Evolutionary conservation across 1,140 invertebrate genomes (phyloP).

Genomic region (Brachionus calyciflorus): DNA sequence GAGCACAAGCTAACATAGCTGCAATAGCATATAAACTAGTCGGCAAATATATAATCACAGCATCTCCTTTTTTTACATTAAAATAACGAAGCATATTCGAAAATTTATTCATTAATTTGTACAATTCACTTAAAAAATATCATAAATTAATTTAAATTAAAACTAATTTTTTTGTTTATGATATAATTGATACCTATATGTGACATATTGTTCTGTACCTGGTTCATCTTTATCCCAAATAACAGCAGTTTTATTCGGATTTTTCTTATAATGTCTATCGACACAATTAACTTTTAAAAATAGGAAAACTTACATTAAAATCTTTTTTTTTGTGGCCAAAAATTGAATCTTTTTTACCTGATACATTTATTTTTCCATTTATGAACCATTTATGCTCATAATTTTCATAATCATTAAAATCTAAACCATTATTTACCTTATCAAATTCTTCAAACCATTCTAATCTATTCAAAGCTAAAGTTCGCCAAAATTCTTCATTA

Average conservation of each 20-base stretch:
- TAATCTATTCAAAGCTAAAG: conserved; percentile 58
- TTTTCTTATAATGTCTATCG: conserved; percentile 60
- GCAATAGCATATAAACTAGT: conserved; percentile 61
- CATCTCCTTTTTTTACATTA: conserved; percentile 63
- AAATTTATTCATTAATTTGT: conserved; percentile 59
- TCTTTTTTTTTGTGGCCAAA: conserved; percentile 21
- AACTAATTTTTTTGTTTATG: not conserved
- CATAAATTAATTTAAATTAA: not conserved
- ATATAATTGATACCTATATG: conserved; percentile 62
- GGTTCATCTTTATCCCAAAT: conserved; percentile 66
- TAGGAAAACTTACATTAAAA: conserved; percentile 25
- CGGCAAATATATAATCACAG: conserved; percentile 65
- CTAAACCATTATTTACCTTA: conserved; percentile 58
- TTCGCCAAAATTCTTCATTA: conserved; percentile 63
- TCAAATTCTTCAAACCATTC: conserved; percentile 61
- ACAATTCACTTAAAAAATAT: conserved; percentile 53
- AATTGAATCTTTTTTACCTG: conserved; percentile 55
- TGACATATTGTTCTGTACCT: conserved; percentile 58
- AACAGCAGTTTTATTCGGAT: conserved; percentile 61
- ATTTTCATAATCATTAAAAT: conserved; percentile 55
- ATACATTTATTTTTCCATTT: conserved; percentile 63
- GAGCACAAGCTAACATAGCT: conserved; percentile 63
- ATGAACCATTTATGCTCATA: conserved; percentile 55
- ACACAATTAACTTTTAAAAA: conserved; percentile 63
- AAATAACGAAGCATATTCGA: conserved; percentile 60